Evolutionary conservation across 2,797 vertebrate species (phyloP), one percentile per base, ranked within the genome.

Genomic region (Danio kyathit): DNA sequence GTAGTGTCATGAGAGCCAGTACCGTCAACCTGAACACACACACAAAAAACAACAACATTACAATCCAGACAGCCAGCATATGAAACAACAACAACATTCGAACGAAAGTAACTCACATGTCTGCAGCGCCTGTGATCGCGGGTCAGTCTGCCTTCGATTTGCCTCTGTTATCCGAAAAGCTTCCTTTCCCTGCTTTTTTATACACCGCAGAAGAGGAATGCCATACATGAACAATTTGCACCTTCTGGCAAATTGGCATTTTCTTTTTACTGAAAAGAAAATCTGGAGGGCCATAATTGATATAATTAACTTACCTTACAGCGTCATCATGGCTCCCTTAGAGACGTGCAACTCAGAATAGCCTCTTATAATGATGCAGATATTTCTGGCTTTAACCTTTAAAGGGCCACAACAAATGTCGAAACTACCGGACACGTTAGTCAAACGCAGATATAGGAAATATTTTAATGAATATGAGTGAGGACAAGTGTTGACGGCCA

Each of bases 1-100:
- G 57, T 75, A 87, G 57, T 56, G 74, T 82, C 43, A 82, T 74
- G 44, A 86, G 43, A 63, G 76, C 73, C 76, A 83, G 43, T 9
- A 71, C 21, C 48, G 88, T 88, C 89, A 81, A 78, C 83, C 77
- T 81, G 38, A 16, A 70, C 0, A 43, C 16, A 14, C 29, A 29
- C 29, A 29, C n/a, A 2, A 12, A 56, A 46, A 74, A 48, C n/a
- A n/a, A n/a, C n/a, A n/a, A n/a, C n/a, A 78, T 64, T 29, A 29
- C 29, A 29, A 29, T 29, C 29, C 29, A 29, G 29, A 29, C 29
- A 29, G 29, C 21, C n/a, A 59, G n/a, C 5, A 21, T 5, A 44
- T 13, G 59, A 14, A 11, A 43, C 11, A 70, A 9, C 6, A 12
- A 43, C 14, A 61, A 46, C 17, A 64, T 40, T 38, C 11, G 17